Evolutionary conservation across 2,888 invertebrate genomes (phyloP), one percentile per base, ranked within the genome.

Genomic region (Sphaeridia pumilis): DNA sequence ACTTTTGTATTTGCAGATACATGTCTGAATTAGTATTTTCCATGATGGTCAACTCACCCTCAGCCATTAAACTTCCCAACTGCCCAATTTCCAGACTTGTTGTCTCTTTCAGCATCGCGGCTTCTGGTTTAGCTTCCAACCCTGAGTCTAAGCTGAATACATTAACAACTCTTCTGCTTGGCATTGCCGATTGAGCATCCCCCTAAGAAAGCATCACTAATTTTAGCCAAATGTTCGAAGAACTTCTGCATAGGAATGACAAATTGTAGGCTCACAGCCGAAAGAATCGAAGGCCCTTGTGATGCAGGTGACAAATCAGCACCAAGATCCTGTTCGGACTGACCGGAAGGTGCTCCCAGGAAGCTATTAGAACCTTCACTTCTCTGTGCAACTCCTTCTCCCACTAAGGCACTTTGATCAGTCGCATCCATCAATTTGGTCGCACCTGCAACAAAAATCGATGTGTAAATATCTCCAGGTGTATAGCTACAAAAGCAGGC

Each of bases 51-150:
- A 21, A 28, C 22, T 44, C 57, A 61, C 62, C 61, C 50, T 58
- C 49, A 4, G 55, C 58, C 1, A 57, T 55, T 14, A 63, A 46
- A n/a, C n/a, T n/a, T n/a, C n/a, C n/a, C 24, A 60, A 74, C 69
- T 67, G 73, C 24, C 74, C 73, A 50, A 79, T 69, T 64, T 80
- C 80, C 22, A 79, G 67, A 1, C 78, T 79, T 35, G 78, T 75
- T 5, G 75, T 75, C 56, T 74, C 75, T 62, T 76, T 75, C 54
- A 76, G 53, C 49, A 61, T 55, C 10, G 56, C 48, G 34, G 46
- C 52, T 17, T 57, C 56, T 26, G 46, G 48, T 34, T 50, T 55
- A 31, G 54, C 56, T 42, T 59, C 55, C 26, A 63, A 52, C 2
- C 64, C 65, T 17, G 66, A 63, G 27, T 65, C 65, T 52, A 58